Conservation (phyloP, 2,797 vertebrate genomes). For the Neostethus bicornis region DNA sequence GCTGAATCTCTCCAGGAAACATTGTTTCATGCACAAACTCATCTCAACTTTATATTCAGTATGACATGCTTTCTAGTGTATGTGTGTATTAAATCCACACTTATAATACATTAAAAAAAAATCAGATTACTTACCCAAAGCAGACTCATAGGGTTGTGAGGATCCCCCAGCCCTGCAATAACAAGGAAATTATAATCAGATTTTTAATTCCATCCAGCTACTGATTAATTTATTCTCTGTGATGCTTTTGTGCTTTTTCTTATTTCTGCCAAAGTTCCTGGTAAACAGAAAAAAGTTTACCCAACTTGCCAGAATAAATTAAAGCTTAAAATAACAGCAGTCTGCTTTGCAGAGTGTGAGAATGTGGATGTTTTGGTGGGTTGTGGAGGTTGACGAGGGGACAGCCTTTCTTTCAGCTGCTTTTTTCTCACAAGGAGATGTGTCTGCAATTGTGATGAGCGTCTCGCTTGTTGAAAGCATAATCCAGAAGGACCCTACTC, state of each 20-base stretch:
- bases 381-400: background rate
- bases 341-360: constrained; percentile 1
- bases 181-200: background rate
- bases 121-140: constrained; percentile 36
- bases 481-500: background rate
- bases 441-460: constrained; percentile 14
- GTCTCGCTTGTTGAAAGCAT: background rate
- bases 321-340: background rate
- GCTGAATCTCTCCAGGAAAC: constrained; percentile 26
- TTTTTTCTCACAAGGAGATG: background rate
- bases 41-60: constrained; percentile 15
- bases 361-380: background rate
- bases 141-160: constrained; percentile 26
- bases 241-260: background rate
- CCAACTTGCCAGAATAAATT: background rate
- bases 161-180: constrained; percentile 53
- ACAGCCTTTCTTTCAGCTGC: background rate
- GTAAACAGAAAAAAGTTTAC: background rate
- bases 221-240: background rate
- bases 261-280: background rate
- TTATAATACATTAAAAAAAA: background rate
- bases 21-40: constrained; percentile 54
- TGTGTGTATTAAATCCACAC: background rate
- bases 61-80: background rate
- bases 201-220: background rate